phyloP scores from a whole-genome alignment of 2,113 vertebrate species.

The Mus pahari region DNA sequence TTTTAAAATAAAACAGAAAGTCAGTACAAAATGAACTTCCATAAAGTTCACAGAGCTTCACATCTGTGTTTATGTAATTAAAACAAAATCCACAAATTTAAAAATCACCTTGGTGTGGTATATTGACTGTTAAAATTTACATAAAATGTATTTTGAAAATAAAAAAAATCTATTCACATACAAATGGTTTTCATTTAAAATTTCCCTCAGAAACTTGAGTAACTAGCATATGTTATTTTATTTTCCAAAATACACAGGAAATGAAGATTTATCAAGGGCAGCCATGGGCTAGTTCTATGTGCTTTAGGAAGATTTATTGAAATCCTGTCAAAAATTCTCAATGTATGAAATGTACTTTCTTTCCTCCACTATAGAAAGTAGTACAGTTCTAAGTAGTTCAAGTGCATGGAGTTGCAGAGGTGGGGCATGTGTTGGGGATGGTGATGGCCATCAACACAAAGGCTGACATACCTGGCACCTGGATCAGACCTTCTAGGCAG shows the following conservation, averaged over 20 bases:
- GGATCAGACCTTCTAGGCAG: neutral
- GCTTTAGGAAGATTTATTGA: neutral
- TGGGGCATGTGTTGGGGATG: no score
- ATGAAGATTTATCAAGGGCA: neutral
- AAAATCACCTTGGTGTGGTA: neutral
- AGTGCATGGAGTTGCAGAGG: neutral
- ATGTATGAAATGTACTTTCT: neutral
- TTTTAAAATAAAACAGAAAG: neutral
- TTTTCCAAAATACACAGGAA: neutral
- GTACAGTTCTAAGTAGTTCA: neutral
- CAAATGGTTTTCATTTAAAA: neutral
- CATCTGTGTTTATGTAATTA: neutral
- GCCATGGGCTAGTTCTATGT: neutral
- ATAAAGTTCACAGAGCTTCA: neutral
- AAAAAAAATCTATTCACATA: neutral
- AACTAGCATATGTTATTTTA: neutral
- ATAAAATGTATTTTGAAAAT: no score
- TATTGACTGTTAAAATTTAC: neutral
- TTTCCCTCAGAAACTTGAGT: neutral
- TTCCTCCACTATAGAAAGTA: neutral
- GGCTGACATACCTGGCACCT: neutral
- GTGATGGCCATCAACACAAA: neutral
- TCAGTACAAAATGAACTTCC: neutral
- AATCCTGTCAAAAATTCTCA: neutral
- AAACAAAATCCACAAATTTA: neutral